Conservation (phyloP, 2,888 invertebrate species). For the Cylindroiulus punctatus region DNA sequence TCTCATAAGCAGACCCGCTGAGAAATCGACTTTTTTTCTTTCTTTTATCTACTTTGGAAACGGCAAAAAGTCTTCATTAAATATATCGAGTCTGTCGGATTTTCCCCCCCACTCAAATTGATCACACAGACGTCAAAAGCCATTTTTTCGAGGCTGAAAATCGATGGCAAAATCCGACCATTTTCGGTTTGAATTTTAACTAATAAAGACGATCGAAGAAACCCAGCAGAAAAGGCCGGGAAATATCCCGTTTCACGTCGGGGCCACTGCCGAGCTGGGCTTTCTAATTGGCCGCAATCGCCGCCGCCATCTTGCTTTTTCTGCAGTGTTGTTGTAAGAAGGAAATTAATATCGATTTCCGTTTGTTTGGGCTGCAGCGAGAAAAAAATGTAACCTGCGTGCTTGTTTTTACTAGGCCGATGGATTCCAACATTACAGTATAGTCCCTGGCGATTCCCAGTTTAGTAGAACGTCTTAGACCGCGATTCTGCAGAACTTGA, state of each 20-base stretch:
- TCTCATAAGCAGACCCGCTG: background rate
- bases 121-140: constrained; percentile 10
- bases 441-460: background rate
- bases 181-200: constrained; percentile 10
- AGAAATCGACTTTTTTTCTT: background rate
- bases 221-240: background rate
- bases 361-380: background rate
- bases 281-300: constrained; percentile 11
- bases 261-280: background rate
- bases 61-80: constrained; percentile 11
- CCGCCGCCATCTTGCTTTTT: background rate
- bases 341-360: constrained; percentile 2
- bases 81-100: constrained; percentile 3
- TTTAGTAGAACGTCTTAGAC: background rate
- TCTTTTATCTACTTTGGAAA: background rate
- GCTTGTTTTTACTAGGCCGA: background rate
- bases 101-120: background rate
- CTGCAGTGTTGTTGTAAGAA: background rate
- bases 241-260: background rate
- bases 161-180: background rate
- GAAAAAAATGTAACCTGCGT: background rate
- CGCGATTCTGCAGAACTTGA: no score
- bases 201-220: constrained; percentile 11
- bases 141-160: constrained; percentile 8
- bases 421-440: no score